These are phyloP conservation scores for Lepidurus packardi DNA, from an alignment of 1,140 invertebrate genomes.

Conservation along the genomic window DNA sequence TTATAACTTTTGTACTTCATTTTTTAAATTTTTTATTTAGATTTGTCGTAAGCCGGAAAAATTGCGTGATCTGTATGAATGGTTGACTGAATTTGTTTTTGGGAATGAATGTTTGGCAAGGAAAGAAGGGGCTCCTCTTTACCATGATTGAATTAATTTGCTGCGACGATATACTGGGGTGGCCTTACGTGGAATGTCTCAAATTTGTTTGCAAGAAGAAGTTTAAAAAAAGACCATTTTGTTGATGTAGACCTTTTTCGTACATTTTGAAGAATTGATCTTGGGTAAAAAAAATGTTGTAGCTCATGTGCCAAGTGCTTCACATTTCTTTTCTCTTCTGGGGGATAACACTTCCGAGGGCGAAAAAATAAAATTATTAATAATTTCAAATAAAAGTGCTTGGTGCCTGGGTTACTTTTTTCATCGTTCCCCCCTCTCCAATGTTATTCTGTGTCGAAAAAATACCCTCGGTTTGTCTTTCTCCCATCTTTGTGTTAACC, in stretches of 20 bases:
- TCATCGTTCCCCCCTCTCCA: not conserved
- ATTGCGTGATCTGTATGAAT: slow-evolving; percentile 24
- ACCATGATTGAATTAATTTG: not conserved
- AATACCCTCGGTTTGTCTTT: slow-evolving; percentile 1
- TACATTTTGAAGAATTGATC: not conserved
- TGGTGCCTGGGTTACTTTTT: not conserved
- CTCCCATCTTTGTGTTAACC: slow-evolving; percentile 4
- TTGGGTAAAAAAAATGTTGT: not conserved
- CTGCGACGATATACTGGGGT: not conserved
- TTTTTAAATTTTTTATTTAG: slow-evolving; percentile 27
- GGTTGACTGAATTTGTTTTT: not conserved
- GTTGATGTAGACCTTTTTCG: slow-evolving; percentile 4
- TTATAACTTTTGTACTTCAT: not conserved
- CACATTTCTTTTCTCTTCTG: not conserved
- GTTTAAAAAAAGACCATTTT: not conserved
- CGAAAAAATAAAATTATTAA: not conserved
- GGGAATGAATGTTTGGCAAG: not conserved
- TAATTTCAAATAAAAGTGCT: slow-evolving; percentile 3
- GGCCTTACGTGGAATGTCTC: slow-evolving; percentile 17
- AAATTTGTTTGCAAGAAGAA: not conserved
- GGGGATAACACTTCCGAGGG: not conserved
- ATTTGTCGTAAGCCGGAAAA: slow-evolving; percentile 31
- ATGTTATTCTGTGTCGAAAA: not conserved
- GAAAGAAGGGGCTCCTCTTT: not conserved
- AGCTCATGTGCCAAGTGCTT: slow-evolving; percentile 17